Conservation (phyloP, 2,113 vertebrate genomes). For the Origma solitaria region DNA sequence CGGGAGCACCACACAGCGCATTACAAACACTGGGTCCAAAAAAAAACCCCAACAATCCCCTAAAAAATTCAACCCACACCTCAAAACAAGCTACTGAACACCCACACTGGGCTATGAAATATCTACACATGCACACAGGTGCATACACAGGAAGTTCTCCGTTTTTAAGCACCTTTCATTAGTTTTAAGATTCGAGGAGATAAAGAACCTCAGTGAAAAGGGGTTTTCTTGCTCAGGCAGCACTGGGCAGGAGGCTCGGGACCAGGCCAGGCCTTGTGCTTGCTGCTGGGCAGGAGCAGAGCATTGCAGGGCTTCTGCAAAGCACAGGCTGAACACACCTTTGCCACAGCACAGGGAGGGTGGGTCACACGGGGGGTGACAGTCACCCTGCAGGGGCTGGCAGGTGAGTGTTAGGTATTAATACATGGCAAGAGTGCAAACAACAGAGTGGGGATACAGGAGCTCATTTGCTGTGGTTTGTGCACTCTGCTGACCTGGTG, state of each 20-base stretch:
- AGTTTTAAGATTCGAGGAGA: background rate
- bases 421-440: background rate
- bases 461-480: background rate
- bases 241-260: background rate
- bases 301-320: background rate
- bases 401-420: background rate
- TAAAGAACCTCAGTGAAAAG: background rate
- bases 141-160: background rate
- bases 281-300: background rate
- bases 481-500: background rate
- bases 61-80: background rate
- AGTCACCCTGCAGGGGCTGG: background rate
- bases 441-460: background rate
- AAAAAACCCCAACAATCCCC: background rate
- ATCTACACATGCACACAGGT: background rate
- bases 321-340: background rate
- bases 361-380: background rate
- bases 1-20: slow-evolving; percentile 53
- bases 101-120: background rate
- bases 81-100: slow-evolving; percentile 21
- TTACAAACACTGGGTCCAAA: slow-evolving; percentile 66
- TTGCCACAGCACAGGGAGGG: background rate
- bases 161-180: slow-evolving; percentile 56
- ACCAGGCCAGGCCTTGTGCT: background rate
- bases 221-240: background rate